These are phyloP conservation scores for Noctua janthe DNA, from an alignment of 2,888 invertebrate species.

Conservation along the genomic window DNA sequence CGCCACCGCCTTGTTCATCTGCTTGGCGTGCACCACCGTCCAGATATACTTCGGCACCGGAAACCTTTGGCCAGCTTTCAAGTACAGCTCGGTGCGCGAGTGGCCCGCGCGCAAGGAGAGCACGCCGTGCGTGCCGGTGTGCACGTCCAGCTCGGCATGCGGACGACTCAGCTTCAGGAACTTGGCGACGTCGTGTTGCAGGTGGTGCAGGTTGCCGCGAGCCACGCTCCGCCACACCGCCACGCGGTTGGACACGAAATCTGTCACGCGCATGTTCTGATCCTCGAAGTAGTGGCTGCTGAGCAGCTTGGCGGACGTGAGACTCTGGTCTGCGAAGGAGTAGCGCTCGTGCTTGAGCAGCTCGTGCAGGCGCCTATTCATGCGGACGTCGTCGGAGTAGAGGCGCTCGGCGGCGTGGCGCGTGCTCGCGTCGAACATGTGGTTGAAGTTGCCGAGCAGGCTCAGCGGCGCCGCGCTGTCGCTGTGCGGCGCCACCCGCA, in stretches of 20 bases:
- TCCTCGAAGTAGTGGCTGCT: conserved; percentile 80
- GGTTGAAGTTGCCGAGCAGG: conserved; percentile 86
- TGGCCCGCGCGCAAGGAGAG: conserved; percentile 69
- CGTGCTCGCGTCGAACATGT: conserved; percentile 85
- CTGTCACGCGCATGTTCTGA: conserved; percentile 80
- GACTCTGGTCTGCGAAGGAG: conserved; percentile 79
- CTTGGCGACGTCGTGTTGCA: conserved; percentile 80
- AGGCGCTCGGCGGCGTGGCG: conserved; percentile 81
- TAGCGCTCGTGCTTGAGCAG: conserved; percentile 77
- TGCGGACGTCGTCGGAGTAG: conserved; percentile 81
- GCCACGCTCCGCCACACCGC: conserved; percentile 83
- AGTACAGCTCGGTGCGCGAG: conserved; percentile 70
- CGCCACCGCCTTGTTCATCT: conserved; percentile 71
- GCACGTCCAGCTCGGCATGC: conserved; percentile 71
- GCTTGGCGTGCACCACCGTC: conserved; percentile 78
- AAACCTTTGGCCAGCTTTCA: conserved; percentile 76
- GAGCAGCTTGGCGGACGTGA: conserved; percentile 79
- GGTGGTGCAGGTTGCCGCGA: conserved; percentile 79
- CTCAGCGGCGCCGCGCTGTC: conserved; percentile 78
- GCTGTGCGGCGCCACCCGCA: conserved; percentile 75
- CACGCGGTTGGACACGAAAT: conserved; percentile 82
- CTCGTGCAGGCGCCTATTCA: conserved; percentile 80
- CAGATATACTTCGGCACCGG: conserved; percentile 85
- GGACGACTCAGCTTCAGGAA: conserved; percentile 64
- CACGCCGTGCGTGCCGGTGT: conserved; percentile 79